Evolutionary conservation across 2,797 vertebrate species (phyloP), one percentile per base, ranked within the genome.

Genomic region (Microchirus variegatus): DNA sequence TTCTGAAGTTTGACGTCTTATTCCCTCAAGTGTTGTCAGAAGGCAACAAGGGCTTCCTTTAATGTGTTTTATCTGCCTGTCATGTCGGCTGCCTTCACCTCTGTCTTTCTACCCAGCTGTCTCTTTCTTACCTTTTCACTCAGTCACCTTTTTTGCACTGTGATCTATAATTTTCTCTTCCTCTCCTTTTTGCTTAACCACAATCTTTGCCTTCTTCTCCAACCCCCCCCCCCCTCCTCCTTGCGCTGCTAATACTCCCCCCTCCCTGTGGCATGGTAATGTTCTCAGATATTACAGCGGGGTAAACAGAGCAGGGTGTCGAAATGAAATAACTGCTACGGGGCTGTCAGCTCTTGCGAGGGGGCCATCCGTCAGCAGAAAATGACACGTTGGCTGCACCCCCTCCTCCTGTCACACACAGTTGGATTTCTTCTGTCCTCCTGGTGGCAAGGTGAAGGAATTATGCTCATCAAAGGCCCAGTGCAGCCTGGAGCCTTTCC

Each of bases 391-490:
- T 76, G 18, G 42, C 69, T 19, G 40, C 76, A 52, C 15, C 40
- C 22, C 53, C 51, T 56, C 63, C 63, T 72, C 41, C 41, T 73
- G 80, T 62, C 62, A 52, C 72, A 62, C 82, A 63, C 81, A 77
- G 62, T 80, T 68, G 81, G 83, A 78, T 82, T 78, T 59, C 70
- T 82, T 57, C 75, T 67, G 75, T 90, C 76, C 81, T 89, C 84
- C 89, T 90, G 70, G 68, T 89, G 85, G 88, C 85, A 89, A 91
- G 89, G 87, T 89, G 88, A 87, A 87, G 86, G 85, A 89, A 90
- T 91, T 84, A 88, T 86, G 67, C 86, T 82, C 85, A 84, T 90
- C 87, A 87, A 86, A 86, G 59, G 75, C 71, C 60, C 72, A 53
- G 54, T 36, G 44, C 78, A 63, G 82, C 90, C 87, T 55, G 71